phyloP scores from a whole-genome alignment of 2,113 vertebrate genomes.

The Prunella himalayana region DNA sequence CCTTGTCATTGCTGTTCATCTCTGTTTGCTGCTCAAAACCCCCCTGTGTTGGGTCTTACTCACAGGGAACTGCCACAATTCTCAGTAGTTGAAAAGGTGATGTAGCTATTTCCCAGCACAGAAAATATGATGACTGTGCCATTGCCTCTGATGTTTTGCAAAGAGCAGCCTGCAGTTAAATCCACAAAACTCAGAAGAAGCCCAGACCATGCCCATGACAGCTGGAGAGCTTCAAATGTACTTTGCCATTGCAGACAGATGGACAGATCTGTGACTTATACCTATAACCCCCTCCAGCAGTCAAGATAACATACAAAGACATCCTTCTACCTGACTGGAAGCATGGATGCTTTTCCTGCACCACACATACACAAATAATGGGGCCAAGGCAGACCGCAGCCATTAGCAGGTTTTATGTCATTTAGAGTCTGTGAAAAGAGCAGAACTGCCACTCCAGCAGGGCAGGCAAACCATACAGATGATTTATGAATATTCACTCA shows the following conservation, averaged over 20 bases:
- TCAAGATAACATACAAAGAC: background rate
- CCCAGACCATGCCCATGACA: background rate
- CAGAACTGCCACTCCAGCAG: background rate
- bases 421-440: background rate
- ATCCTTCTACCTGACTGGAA: background rate
- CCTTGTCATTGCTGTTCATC: background rate
- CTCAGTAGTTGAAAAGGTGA: background rate
- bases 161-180: background rate
- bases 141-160: background rate
- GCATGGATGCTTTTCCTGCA: background rate
- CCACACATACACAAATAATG: background rate
- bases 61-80: background rate
- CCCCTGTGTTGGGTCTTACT: background rate
- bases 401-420: background rate
- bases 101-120: background rate
- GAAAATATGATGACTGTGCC: fast-evolving
- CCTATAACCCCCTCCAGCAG: background rate
- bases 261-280: background rate
- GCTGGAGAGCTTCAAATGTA: background rate
- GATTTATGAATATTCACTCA: slow-evolving; percentile 43
- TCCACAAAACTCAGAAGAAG: background rate
- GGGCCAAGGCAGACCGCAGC: background rate
- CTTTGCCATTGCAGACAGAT: background rate
- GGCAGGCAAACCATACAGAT: background rate
- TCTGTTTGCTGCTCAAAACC: background rate